Conservation (phyloP, 2,113 vertebrate species). For the Cyanistes caeruleus region DNA sequence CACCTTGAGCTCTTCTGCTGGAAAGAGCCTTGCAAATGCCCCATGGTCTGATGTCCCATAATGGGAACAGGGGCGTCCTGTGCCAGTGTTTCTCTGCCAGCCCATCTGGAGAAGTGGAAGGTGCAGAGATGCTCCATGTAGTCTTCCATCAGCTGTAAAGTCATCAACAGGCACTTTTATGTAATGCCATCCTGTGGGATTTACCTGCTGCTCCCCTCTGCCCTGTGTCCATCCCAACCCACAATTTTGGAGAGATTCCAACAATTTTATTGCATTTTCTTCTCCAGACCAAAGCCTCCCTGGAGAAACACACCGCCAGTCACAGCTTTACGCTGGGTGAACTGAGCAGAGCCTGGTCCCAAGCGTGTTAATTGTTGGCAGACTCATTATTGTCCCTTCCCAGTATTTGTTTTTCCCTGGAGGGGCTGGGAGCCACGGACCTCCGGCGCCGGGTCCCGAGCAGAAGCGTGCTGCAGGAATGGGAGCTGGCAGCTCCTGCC, state of each 20-base stretch:
- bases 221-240: background rate
- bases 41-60: background rate
- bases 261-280: background rate
- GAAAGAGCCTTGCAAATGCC: background rate
- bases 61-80: background rate
- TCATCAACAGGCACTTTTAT: background rate
- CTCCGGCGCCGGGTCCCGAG: rapidly evolving
- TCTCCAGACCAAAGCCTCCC: background rate
- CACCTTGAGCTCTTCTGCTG: background rate
- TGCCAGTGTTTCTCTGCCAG: background rate
- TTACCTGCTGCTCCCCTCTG: background rate
- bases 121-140: background rate
- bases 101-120: background rate
- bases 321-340: background rate
- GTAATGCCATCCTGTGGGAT: background rate
- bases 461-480: background rate
- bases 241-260: background rate
- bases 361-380: background rate
- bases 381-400: conserved; percentile 2
- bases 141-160: background rate
- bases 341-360: background rate
- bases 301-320: background rate
- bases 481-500: conserved; percentile 2
- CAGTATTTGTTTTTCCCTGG: background rate
- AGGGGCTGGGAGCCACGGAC: background rate